phyloP scores from a whole-genome alignment of 2,113 vertebrate species.

The Scolopax mira region DNA sequence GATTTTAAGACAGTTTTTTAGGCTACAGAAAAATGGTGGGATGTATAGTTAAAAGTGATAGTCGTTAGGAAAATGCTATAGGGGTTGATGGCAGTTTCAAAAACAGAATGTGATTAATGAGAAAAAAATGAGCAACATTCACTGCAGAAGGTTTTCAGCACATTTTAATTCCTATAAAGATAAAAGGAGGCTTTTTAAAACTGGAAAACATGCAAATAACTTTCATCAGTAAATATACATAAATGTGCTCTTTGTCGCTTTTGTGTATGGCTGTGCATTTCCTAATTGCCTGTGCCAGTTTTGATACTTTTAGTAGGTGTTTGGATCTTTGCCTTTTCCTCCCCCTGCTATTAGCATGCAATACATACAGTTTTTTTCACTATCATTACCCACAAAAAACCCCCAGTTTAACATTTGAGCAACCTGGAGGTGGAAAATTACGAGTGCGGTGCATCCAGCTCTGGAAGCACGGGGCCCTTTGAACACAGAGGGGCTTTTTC shows the following conservation, averaged over 20 bases:
- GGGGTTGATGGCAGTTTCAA: conserved; percentile 6
- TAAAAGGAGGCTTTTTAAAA: not conserved
- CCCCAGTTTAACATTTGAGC: not conserved
- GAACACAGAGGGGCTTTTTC: not conserved
- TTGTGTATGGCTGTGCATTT: not conserved
- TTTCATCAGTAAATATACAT: not conserved
- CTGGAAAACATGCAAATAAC: not conserved
- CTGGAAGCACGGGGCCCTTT: not conserved
- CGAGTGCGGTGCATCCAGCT: not conserved
- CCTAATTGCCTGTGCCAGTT: not conserved
- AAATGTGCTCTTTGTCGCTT: not conserved
- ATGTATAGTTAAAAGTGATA: not conserved
- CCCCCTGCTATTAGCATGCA: not conserved
- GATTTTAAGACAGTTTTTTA: conserved; percentile 33
- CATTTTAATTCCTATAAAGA: not conserved
- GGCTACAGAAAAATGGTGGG: not conserved
- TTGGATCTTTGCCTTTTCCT: not conserved
- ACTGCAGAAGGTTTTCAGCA: not conserved
- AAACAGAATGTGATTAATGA: conserved; percentile 35
- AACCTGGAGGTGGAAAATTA: not conserved
- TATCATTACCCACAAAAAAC: not conserved
- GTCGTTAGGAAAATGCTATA: conserved; percentile 28
- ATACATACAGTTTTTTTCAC: not conserved
- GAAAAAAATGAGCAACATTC: not conserved
- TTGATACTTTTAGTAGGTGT: not conserved